phyloP scores from a whole-genome alignment of 2,113 vertebrate genomes.

The Athene cunicularia region DNA sequence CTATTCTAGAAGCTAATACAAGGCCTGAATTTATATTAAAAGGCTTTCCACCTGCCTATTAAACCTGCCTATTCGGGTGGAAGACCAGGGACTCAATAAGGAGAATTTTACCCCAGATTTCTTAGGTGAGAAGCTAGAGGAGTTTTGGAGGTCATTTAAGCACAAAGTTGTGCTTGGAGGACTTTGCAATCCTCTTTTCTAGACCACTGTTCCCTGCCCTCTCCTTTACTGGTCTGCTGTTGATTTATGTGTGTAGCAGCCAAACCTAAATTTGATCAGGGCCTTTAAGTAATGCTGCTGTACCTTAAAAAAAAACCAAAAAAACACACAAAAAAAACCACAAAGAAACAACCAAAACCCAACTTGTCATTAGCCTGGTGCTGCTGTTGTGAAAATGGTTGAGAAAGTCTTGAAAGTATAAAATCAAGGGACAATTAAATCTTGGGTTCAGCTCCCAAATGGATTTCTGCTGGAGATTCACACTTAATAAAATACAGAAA shows the following conservation, averaged over 20 bases:
- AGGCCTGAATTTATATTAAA: not conserved
- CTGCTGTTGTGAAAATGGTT: not conserved
- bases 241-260: not conserved
- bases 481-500: conserved; percentile 72
- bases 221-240: not conserved
- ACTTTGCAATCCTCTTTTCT: not conserved
- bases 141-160: not conserved
- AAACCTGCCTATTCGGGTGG: not conserved
- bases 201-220: not conserved
- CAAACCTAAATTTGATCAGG: not conserved
- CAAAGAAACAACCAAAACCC: not conserved
- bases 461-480: conserved; percentile 34
- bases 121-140: not conserved
- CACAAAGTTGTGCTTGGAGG: not conserved
- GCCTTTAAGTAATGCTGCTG: not conserved
- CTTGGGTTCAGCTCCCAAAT: conserved; percentile 43
- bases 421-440: conserved; percentile 61
- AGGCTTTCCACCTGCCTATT: not conserved
- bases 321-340: too few relatives aligned
- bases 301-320: not conserved
- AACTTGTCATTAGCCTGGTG: not conserved
- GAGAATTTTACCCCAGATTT: not conserved
- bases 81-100: not conserved
- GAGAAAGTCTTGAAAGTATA: conserved; percentile 36
- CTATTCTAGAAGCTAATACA: not conserved